phyloP scores from a whole-genome alignment of 2,113 vertebrate genomes.

The Agapornis roseicollis region DNA sequence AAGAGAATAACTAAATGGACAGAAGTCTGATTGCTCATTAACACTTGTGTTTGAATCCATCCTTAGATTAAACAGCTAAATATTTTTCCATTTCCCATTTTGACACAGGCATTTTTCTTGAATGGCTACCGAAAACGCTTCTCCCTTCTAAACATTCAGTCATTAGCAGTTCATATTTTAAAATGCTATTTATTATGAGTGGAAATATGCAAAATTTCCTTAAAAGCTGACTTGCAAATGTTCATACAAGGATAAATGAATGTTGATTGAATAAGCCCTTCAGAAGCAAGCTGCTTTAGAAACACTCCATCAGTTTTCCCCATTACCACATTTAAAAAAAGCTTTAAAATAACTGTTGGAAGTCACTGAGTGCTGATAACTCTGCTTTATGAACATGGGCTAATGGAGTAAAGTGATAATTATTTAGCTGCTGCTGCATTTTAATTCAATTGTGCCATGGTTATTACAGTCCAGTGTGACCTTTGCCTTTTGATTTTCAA shows the following conservation, averaged over 20 bases:
- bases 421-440: slow-evolving; percentile 54
- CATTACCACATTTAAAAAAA: slow-evolving; percentile 67
- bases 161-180: slow-evolving; percentile 27
- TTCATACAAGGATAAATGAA: slow-evolving; percentile 57
- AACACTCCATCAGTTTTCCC: slow-evolving; percentile 61
- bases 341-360: slow-evolving; percentile 67
- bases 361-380: slow-evolving; percentile 58
- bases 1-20: not conserved
- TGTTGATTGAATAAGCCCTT: slow-evolving; percentile 67
- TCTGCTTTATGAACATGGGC: slow-evolving; percentile 50
- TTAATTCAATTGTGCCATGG: not conserved
- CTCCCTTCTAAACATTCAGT: not conserved
- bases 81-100: not conserved
- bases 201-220: slow-evolving; percentile 5
- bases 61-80: not conserved
- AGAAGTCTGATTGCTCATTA: not conserved
- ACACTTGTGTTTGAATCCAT: not conserved
- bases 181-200: slow-evolving; percentile 46
- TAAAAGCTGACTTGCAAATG: slow-evolving; percentile 58
- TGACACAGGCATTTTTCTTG: not conserved
- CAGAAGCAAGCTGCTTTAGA: slow-evolving; percentile 49
- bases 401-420: slow-evolving; percentile 54
- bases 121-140: not conserved
- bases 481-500: not conserved
- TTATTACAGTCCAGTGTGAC: not conserved